Evolutionary conservation across 2,797 vertebrate species (phyloP), one percentile per base, ranked within the genome.

Genomic region (Enteromius argenteus): DNA sequence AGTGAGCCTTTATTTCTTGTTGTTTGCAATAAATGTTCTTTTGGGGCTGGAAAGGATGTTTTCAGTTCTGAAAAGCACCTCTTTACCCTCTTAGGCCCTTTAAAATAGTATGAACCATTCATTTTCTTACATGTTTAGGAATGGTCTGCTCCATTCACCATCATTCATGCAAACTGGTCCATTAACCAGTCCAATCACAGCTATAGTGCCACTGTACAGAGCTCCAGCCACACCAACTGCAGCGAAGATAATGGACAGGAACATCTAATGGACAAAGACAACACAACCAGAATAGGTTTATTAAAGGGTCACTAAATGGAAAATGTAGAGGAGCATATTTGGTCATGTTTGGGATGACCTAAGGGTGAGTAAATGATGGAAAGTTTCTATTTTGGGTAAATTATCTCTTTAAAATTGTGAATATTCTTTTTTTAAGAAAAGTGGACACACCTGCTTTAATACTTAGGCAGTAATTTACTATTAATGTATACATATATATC

Each of bases 211-310:
- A 42, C 91, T 94, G 79, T 94, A 96, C 4, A 92, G 0, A 0
- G 91, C 91, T 0, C 95, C 95, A 0, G 5, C 14, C 15, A 92
- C 87, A 6, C 95, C 95, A 5, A 84, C 9, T 0, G 85, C 92
- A 3, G 95, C 93, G 46, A 95, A 94, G 2, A 92, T 89, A 62
- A 96, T 94, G 37, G 95, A 96, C 85, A 96, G 91, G 88, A 94
- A 95, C 95, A 96, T 96, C 95, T 96, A 84, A 17, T 64, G 37
- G 17, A 84, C 35, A 86, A 27, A 73, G n/a, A 42, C 17, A 42
- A 17, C 8, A 77, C 11, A 77, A 23, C 10, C 27, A 3, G 7
- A 3, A n/a, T n/a, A 64, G 4, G 21, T 75, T 49, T 64, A 42
- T 60, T 53, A 30, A 69, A 75, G 56, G 2, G 3, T 56, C 23